Percentiles rank a stretch among this genome's conserved stretches.
phyloP scores from a whole-genome alignment of 2,888 invertebrate genomes.

The Cheilosia urbana region DNA sequence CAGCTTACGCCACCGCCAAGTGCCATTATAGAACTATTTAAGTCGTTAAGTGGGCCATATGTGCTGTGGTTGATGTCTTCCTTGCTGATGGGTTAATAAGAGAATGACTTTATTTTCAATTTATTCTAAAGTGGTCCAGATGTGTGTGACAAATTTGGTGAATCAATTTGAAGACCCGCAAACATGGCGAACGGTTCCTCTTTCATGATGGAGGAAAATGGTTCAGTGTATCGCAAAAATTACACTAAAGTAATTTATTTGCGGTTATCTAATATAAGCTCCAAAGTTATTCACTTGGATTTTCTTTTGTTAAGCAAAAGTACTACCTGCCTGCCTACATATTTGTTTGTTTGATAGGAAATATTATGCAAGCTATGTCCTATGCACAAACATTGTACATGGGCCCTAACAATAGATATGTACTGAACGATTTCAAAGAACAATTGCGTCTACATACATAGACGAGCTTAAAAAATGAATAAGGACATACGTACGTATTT shows the following conservation, averaged over 20 bases:
- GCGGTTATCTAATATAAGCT: no score
- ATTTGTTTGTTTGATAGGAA: background rate
- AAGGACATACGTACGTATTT: background rate
- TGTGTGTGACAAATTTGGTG: background rate
- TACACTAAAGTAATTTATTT: no score
- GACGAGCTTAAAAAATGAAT: conserved; percentile 28
- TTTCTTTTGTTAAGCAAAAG: no score
- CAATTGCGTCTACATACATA: background rate
- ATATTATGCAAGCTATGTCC: background rate
- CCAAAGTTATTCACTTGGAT: no score
- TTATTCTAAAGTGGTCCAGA: conserved; percentile 21
- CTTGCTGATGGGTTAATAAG: conserved; percentile 28
- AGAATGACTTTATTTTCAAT: conserved; percentile 18
- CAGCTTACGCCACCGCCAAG: conserved; percentile 11
- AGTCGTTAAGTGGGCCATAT: conserved; percentile 34
- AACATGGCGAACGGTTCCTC: background rate
- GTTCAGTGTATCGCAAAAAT: no score
- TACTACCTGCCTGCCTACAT: background rate
- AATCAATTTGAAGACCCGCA: background rate
- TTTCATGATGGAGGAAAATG: background rate
- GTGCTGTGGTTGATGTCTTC: conserved; percentile 18
- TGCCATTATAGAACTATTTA: conserved; percentile 44
- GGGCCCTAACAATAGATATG: background rate
- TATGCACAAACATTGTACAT: no score
- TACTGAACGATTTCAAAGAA: conserved; percentile 10